Percentiles rank a stretch among this genome's conserved stretches.
These are phyloP conservation scores for Fragum sueziense DNA, from an alignment of 2,888 invertebrate genomes.

Conservation along the genomic window DNA sequence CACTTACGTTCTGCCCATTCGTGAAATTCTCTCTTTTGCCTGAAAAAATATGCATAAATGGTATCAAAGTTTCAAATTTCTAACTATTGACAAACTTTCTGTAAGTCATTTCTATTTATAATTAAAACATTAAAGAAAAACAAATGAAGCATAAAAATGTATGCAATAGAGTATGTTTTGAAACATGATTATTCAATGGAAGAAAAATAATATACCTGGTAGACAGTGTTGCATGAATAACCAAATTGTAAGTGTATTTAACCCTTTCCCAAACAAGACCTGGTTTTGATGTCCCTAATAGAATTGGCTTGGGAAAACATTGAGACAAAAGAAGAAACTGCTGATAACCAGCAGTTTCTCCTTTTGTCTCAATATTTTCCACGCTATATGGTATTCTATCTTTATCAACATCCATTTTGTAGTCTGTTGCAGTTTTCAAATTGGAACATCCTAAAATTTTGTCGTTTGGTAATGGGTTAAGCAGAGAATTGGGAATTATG, in stretches of 20 bases:
- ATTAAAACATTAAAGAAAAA: no score
- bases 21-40: not conserved
- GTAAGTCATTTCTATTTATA: no score
- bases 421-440: not conserved
- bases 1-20: not conserved
- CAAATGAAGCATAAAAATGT: not conserved
- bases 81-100: no score
- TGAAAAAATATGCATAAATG: no score
- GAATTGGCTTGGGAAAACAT: no score
- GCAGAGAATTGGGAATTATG: not conserved
- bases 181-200: not conserved
- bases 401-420: not conserved
- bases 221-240: not conserved
- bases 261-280: not conserved
- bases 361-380: no score
- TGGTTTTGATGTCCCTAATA: no score
- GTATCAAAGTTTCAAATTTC: no score
- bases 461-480: not conserved
- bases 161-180: not conserved
- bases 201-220: not conserved
- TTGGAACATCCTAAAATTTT: slow-evolving; percentile 2
- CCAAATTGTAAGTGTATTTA: not conserved
- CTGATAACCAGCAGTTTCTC: no score
- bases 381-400: no score
- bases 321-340: no score